Evolutionary conservation across 92 coral and sea anemone species (phyloP).

Genomic region (Epizoanthus rinbou): DNA sequence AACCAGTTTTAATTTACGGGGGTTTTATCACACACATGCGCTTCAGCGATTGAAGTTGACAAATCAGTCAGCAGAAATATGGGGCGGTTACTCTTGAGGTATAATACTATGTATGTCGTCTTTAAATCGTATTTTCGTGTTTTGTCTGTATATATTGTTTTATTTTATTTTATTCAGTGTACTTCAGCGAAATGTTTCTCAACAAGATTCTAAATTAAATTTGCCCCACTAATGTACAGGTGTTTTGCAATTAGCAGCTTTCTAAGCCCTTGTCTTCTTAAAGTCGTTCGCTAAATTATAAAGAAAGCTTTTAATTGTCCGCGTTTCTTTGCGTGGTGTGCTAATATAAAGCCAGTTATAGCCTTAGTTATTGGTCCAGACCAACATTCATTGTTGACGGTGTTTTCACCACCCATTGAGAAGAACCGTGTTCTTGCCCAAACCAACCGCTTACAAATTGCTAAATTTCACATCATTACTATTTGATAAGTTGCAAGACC

Average conservation of each 20-base stretch:
- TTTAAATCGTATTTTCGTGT: background rate
- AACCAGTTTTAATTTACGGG: background rate
- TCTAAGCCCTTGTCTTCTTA: background rate
- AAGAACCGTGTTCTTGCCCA: slow-evolving; percentile 43
- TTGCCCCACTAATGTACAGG: slow-evolving; percentile 38
- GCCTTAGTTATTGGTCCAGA: background rate
- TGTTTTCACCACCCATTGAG: slow-evolving; percentile 40
- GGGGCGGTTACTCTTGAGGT: no score
- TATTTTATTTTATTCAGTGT: background rate
- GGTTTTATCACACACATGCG: background rate
- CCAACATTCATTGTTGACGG: background rate
- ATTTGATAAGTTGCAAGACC: slow-evolving; percentile 78
- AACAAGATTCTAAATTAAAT: slow-evolving; percentile 46
- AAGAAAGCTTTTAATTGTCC: background rate
- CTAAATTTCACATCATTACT: slow-evolving; percentile 73
- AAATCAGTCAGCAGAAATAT: no score
- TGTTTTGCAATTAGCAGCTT: slow-evolving; percentile 38
- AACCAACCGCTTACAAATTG: slow-evolving; percentile 57
- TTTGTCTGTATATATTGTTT: background rate
- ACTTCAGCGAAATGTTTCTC: slow-evolving; percentile 6
- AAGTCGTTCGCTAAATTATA: background rate
- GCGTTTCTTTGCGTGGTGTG: background rate
- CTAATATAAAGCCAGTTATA: slow-evolving; percentile 1
- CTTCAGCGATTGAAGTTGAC: background rate
- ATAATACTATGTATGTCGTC: background rate